Percentiles rank a stretch among this genome's conserved stretches.
Evolutionary conservation across 64 coral and sea anemone genomes (phyloP).

Genomic region (Exaiptasia diaphana): DNA sequence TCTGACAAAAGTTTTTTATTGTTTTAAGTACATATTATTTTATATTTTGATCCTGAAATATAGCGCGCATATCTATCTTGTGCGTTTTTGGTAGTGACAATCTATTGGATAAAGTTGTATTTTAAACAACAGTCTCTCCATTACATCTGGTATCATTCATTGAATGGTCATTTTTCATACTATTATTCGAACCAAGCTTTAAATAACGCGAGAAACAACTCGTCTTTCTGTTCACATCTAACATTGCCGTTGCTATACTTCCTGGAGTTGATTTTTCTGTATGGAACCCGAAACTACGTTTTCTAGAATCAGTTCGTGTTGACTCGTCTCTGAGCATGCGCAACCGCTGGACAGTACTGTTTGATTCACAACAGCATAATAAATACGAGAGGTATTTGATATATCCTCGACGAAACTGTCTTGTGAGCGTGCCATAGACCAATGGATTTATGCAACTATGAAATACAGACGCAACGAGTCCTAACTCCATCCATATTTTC

Average conservation of each 20-base stretch:
- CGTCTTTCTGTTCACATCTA: background rate
- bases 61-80: too few species aligned
- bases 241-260: background rate
- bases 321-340: background rate
- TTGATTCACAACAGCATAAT: constrained; percentile 51
- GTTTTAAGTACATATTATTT: too few species aligned
- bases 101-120: too few species aligned
- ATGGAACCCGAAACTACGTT: background rate
- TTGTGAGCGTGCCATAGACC: constrained; percentile 71
- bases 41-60: too few species aligned
- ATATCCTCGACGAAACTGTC: constrained; percentile 82
- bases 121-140: too few species aligned
- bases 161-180: background rate
- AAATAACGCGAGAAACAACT: background rate
- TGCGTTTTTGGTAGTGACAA: too few species aligned
- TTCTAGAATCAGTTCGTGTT: background rate
- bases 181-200: background rate
- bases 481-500: constrained; percentile 6
- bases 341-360: background rate
- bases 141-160: too few species aligned
- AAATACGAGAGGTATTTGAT: constrained; percentile 73
- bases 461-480: constrained; percentile 54
- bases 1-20: too few species aligned
- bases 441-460: constrained; percentile 85
- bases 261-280: background rate